Percentiles rank a stretch among this genome's conserved stretches.
phyloP scores from a whole-genome alignment of 2,888 invertebrate genomes.

The Rhorus exstirpatorius region DNA sequence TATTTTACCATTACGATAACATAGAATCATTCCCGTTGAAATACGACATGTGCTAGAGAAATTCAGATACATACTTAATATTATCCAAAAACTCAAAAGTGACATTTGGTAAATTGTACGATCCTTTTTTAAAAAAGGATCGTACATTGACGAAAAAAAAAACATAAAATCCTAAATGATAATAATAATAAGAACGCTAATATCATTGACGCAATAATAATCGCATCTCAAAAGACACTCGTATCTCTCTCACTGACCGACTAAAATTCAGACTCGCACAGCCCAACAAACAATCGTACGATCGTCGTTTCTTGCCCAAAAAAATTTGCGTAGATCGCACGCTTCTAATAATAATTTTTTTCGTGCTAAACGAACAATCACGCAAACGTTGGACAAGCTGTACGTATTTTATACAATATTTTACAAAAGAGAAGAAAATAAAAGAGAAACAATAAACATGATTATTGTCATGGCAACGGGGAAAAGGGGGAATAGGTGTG shows the following conservation, averaged over 20 bases:
- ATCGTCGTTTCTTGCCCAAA: constrained; percentile 80
- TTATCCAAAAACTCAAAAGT: no score
- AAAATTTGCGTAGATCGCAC: no score
- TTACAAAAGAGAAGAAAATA: constrained; percentile 76
- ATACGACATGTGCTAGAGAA: no score
- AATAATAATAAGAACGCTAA: constrained; percentile 22
- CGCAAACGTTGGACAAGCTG: constrained; percentile 52
- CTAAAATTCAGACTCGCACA: constrained; percentile 84
- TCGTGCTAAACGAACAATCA: constrained; percentile 29
- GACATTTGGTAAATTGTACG: no score
- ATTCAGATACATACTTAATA: no score
- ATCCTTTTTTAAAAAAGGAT: constrained; percentile 28
- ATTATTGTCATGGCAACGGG: constrained; percentile 85
- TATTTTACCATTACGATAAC: no score
- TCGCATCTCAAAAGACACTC: constrained; percentile 51
- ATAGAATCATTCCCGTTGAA: no score
- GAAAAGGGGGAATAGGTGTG: constrained; percentile 71
- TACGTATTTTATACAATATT: constrained; percentile 82
- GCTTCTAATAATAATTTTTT: constrained; percentile 65
- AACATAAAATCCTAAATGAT: constrained; percentile 27
- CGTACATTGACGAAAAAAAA: constrained; percentile 17
- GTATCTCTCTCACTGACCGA: constrained; percentile 75
- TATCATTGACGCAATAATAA: constrained; percentile 37
- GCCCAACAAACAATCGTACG: constrained; percentile 84
- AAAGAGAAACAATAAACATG: constrained; percentile 77